Conservation (phyloP, 2,113 vertebrate species). For the Podilymbus podiceps region DNA sequence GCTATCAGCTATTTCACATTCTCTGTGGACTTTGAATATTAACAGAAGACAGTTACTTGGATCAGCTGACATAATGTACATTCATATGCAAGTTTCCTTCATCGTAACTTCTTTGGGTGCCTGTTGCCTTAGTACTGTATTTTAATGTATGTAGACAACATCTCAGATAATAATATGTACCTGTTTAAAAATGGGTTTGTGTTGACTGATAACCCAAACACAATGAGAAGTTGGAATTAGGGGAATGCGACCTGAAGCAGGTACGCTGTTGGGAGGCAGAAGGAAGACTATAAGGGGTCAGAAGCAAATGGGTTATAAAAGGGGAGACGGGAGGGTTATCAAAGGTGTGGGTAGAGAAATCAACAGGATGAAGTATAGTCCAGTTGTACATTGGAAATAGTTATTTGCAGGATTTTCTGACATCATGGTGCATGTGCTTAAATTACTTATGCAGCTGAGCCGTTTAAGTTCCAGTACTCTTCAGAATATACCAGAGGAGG, state of each 20-base stretch:
- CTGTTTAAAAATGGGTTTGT: neutral
- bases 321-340: neutral
- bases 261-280: neutral
- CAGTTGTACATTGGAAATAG: neutral
- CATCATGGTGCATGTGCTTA: conserved; percentile 6
- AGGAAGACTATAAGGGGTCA: neutral
- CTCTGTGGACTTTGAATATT: neutral
- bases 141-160: neutral
- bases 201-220: neutral
- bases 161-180: neutral
- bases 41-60: neutral
- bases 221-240: neutral
- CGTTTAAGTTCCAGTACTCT: conserved; percentile 84
- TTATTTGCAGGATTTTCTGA: neutral
- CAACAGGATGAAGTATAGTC: neutral
- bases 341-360: neutral
- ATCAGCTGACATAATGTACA: neutral
- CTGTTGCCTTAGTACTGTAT: neutral
- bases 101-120: neutral
- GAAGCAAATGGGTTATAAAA: neutral
- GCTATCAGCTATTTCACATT: neutral
- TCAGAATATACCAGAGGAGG: conserved; percentile 89
- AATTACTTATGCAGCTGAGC: conserved; percentile 82
- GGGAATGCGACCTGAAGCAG: neutral
- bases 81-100: neutral